Percentiles rank a stretch among this genome's conserved stretches.
phyloP scores from a whole-genome alignment of 2,113 vertebrate genomes.

The Dipodomys ordii region DNA sequence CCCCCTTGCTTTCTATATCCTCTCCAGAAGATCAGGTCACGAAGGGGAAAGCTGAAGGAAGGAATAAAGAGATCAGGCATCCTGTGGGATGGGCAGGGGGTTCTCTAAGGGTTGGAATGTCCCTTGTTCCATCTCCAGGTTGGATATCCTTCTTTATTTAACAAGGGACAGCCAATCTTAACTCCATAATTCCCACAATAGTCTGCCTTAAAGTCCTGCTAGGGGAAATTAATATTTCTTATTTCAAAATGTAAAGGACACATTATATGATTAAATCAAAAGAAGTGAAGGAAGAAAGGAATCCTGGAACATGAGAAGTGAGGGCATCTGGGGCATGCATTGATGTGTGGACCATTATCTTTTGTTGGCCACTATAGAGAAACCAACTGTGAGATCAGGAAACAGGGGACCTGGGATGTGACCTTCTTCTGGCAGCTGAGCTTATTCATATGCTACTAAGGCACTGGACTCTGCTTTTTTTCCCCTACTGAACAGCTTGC shows the following conservation, averaged over 20 bases:
- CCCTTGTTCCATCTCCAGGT: not conserved
- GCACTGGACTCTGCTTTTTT: not conserved
- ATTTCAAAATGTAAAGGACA: not conserved
- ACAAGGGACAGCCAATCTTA: not conserved
- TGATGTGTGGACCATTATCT: not conserved
- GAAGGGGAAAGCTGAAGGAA: not conserved
- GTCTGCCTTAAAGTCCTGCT: not conserved
- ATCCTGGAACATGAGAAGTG: not conserved
- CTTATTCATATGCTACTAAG: not conserved
- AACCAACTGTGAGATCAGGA: not conserved
- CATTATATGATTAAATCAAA: not conserved
- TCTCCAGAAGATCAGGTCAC: not conserved
- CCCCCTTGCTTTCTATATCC: not conserved
- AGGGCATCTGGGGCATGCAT: not conserved
- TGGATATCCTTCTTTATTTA: not conserved
- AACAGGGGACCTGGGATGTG: not conserved
- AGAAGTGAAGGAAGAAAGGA: not conserved
- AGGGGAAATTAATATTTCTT: constrained; percentile 11
- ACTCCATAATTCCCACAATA: not conserved
- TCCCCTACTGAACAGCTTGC: not conserved
- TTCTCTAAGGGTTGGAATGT: not conserved
- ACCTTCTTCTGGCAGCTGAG: not conserved
- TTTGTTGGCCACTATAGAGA: not conserved
- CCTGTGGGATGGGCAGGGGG: not conserved
- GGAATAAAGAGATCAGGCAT: not conserved